Conservation (phyloP, 2,888 invertebrate species). For the Andrena marginata region DNA sequence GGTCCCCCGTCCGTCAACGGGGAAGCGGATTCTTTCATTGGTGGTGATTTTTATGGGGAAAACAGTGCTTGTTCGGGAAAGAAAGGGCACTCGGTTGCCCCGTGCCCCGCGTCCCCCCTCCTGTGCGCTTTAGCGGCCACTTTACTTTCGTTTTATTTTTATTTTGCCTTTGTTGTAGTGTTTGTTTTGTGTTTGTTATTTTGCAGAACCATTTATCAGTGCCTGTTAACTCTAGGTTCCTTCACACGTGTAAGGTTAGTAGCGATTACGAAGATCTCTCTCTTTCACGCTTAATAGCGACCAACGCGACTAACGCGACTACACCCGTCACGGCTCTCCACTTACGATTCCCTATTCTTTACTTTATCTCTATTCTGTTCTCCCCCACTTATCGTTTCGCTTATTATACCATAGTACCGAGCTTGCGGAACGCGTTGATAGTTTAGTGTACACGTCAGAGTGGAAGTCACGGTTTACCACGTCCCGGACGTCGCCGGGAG, state of each 20-base stretch:
- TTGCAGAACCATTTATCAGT: slow-evolving; percentile 96
- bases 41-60: too few species aligned
- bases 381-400: slow-evolving; percentile 53
- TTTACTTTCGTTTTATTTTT: slow-evolving; percentile 82
- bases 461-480: slow-evolving; percentile 25
- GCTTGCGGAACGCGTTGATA: slow-evolving; percentile 45
- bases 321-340: background rate
- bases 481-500: background rate
- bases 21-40: background rate
- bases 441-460: slow-evolving; percentile 3
- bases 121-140: slow-evolving; percentile 30
- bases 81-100: background rate
- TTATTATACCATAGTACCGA: slow-evolving; percentile 51
- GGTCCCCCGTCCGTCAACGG: background rate
- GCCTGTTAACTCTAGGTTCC: slow-evolving; percentile 94
- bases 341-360: background rate
- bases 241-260: slow-evolving; percentile 92
- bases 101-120: background rate
- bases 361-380: background rate
- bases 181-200: slow-evolving; percentile 87
- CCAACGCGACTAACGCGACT: slow-evolving; percentile 19
- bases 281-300: slow-evolving; percentile 27
- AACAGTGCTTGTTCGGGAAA: background rate
- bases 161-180: slow-evolving; percentile 87
- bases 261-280: slow-evolving; percentile 70